Evolutionary conservation across 1,140 invertebrate species (phyloP).

Genomic region (Caenorhabditis brenneri): DNA sequence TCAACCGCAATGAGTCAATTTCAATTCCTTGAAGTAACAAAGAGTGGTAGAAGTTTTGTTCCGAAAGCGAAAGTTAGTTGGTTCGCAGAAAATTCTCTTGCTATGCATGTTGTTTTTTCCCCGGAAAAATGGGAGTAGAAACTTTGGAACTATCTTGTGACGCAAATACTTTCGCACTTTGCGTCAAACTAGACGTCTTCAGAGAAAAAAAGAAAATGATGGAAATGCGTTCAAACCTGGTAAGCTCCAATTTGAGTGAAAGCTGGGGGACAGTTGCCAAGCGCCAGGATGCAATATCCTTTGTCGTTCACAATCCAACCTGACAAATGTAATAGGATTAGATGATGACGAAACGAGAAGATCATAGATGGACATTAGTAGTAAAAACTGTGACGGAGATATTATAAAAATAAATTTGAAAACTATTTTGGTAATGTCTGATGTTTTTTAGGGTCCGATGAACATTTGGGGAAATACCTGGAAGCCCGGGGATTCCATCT

Average conservation of each 20-base stretch:
- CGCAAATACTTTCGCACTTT: constrained; percentile 8
- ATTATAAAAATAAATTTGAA: too few relatives aligned
- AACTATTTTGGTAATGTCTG: too few relatives aligned
- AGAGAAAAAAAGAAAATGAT: background rate
- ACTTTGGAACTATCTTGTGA: constrained; percentile 30
- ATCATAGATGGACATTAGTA: background rate
- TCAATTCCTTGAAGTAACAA: constrained; percentile 12
- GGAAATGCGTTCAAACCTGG: constrained; percentile 37
- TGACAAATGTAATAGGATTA: constrained; percentile 32
- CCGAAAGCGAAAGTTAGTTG: constrained; percentile 21
- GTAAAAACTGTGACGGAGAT: too few relatives aligned
- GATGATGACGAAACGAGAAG: background rate
- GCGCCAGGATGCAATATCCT: constrained; percentile 59
- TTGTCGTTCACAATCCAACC: constrained; percentile 60
- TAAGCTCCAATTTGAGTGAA: constrained; percentile 61
- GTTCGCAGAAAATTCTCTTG: constrained; percentile 11
- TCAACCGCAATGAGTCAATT: constrained; percentile 23
- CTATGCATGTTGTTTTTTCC: constrained; percentile 12
- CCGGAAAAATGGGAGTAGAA: background rate
- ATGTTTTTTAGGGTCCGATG: too few relatives aligned
- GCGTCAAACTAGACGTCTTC: background rate
- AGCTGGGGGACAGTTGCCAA: constrained; percentile 59
- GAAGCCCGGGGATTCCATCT: constrained; percentile 54
- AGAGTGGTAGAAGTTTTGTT: background rate
- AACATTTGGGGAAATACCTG: too few relatives aligned